Conservation (phyloP, 2,888 invertebrate species). For the Drosophila fulvimacula region DNA sequence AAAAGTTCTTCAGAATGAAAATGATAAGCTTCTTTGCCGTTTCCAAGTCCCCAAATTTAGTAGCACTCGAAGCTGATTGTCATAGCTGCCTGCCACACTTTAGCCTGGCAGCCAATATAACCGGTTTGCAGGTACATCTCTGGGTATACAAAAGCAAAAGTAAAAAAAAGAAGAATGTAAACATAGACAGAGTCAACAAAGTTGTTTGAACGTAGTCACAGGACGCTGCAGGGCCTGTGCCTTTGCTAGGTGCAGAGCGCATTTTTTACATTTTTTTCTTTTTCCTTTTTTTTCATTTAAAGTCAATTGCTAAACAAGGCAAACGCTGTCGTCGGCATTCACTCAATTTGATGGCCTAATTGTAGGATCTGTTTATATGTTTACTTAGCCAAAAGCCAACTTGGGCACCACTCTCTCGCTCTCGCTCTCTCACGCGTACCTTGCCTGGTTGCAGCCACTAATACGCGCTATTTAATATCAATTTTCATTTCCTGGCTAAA, state of each 20-base stretch:
- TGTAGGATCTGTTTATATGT: conserved; percentile 29
- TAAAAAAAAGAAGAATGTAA: conserved; percentile 40
- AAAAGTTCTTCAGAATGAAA: too few relatives aligned
- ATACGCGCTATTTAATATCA: conserved; percentile 76
- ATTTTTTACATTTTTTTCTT: background rate
- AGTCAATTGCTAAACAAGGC: conserved; percentile 56
- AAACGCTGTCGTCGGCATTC: conserved; percentile 28
- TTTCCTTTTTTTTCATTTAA: conserved; percentile 1
- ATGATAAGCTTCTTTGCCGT: too few relatives aligned
- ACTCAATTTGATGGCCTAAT: conserved; percentile 49
- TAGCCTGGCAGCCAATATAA: background rate
- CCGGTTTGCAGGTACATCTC: background rate
- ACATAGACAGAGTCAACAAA: conserved; percentile 77
- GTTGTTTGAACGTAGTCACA: conserved; percentile 30
- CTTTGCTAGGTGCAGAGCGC: conserved; percentile 2
- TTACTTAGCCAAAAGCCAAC: conserved; percentile 4
- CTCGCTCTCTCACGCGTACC: background rate
- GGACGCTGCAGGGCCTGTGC: conserved; percentile 5
- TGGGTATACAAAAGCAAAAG: conserved; percentile 3
- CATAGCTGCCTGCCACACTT: background rate
- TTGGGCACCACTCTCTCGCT: background rate
- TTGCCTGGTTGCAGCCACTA: conserved; percentile 52
- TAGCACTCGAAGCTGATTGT: too few relatives aligned
- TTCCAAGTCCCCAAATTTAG: too few relatives aligned
- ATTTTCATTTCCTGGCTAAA: conserved; percentile 69